These are phyloP conservation scores for Drosophila triauraria DNA, from an alignment of 1,140 invertebrate genomes.

Conservation along the genomic window DNA sequence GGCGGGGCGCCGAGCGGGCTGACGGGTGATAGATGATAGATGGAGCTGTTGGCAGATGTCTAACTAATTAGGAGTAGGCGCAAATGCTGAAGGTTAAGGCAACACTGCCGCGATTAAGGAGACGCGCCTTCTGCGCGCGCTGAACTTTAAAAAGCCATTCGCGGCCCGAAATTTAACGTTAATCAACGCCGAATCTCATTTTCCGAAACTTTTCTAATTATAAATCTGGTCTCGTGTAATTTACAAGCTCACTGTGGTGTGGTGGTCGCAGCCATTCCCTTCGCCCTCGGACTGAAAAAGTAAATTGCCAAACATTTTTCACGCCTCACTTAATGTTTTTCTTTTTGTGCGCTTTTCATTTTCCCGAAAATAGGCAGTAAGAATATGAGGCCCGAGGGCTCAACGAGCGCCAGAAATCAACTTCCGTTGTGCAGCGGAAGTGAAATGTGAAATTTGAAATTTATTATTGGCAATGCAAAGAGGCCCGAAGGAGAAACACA, in stretches of 20 bases:
- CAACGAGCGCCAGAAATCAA: conserved; percentile 50
- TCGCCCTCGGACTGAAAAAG: not conserved
- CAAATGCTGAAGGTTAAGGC: not conserved
- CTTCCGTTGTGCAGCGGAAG: conserved; percentile 69
- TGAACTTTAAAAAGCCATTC: conserved; percentile 33
- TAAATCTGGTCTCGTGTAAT: conserved; percentile 51
- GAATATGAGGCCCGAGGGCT: conserved; percentile 26
- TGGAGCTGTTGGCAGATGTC: conserved; percentile 58
- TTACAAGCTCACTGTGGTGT: conserved; percentile 40
- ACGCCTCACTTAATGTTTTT: conserved; percentile 48
- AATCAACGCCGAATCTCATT: conserved; percentile 53
- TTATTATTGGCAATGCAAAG: conserved; percentile 64
- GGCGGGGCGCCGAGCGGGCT: conserved; percentile 15
- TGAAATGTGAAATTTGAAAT: conserved; percentile 76
- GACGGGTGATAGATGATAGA: conserved; percentile 60
- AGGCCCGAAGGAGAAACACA: conserved; percentile 20
- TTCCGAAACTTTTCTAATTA: conserved; percentile 67
- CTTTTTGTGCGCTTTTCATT: conserved; percentile 18
- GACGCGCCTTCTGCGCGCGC: not conserved
- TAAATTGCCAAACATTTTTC: conserved; percentile 58
- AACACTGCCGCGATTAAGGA: not conserved
- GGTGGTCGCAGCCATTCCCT: not conserved
- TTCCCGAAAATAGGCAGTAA: conserved; percentile 44
- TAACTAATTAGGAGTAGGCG: conserved; percentile 58
- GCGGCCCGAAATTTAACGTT: conserved; percentile 21